Percentiles rank a stretch among this genome's conserved stretches.
Evolutionary conservation across 2,113 vertebrate genomes (phyloP).

Genomic region (Edolisoma coerulescens): DNA sequence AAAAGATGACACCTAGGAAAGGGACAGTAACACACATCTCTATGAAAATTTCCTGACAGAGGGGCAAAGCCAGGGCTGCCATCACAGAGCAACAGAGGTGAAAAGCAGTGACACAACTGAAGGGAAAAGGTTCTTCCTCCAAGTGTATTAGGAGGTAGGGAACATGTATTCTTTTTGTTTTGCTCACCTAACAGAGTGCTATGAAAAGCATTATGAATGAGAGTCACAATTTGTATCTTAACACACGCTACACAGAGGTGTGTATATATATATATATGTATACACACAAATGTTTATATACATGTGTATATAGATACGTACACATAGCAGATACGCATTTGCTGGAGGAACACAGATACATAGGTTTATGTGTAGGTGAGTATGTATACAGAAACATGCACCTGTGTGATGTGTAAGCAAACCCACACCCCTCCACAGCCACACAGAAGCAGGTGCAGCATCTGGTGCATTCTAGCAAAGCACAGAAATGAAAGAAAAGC

Average conservation of each 20-base stretch:
- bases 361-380: background rate
- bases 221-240: background rate
- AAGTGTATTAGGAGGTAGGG: background rate
- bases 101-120: background rate
- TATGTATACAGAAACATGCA: accelerated
- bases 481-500: background rate
- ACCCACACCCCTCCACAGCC: too few species aligned
- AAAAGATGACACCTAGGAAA: background rate
- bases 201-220: background rate
- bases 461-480: background rate
- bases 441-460: background rate
- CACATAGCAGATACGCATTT: background rate
- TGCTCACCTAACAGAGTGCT: background rate
- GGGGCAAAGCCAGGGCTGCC: background rate
- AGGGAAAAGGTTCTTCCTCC: background rate
- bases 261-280: background rate
- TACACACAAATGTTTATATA: background rate
- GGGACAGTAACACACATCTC: background rate
- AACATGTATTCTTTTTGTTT: background rate
- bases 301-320: background rate
- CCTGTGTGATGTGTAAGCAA: background rate
- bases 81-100: background rate
- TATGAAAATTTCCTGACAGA: background rate
- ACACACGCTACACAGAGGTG: background rate
- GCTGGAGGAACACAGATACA: background rate